These are phyloP conservation scores for Agrochola lychnidis DNA, from an alignment of 2,888 invertebrate species.

Conservation along the genomic window DNA sequence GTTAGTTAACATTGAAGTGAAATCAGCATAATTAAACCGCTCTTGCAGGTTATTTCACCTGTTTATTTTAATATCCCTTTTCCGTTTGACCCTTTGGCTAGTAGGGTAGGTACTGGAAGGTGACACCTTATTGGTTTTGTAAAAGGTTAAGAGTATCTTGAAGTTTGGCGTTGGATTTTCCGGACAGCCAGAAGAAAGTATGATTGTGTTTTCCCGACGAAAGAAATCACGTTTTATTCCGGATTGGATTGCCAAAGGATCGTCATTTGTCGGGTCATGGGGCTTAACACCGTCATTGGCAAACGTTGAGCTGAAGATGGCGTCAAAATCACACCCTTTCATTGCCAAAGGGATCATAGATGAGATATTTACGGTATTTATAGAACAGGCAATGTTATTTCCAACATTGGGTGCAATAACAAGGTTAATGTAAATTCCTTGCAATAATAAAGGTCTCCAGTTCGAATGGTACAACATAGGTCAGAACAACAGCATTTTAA, in stretches of 20 bases:
- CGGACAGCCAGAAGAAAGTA: slow-evolving; percentile 28
- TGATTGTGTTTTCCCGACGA: slow-evolving; percentile 51
- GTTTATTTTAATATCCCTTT: slow-evolving; percentile 27
- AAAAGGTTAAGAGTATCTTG: slow-evolving; percentile 31
- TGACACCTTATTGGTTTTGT: slow-evolving; percentile 38
- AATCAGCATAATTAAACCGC: slow-evolving; percentile 54
- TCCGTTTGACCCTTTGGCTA: slow-evolving; percentile 14
- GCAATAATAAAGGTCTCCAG: slow-evolving; percentile 26
- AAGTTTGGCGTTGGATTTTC: slow-evolving; percentile 25
- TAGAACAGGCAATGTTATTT: neutral
- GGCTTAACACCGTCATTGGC: slow-evolving; percentile 30
- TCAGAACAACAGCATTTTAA: slow-evolving; percentile 49
- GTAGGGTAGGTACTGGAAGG: slow-evolving; percentile 5
- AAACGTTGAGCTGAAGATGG: slow-evolving; percentile 8
- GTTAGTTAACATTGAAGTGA: slow-evolving; percentile 27
- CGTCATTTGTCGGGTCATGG: slow-evolving; percentile 50
- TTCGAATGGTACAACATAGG: slow-evolving; percentile 13
- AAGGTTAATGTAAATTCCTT: slow-evolving; percentile 28
- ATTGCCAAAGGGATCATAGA: slow-evolving; percentile 14
- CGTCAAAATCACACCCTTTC: slow-evolving; percentile 11
- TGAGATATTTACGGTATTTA: slow-evolving; percentile 15
- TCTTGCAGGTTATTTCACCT: slow-evolving; percentile 30
- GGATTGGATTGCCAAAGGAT: slow-evolving; percentile 37
- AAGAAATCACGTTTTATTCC: slow-evolving; percentile 48
- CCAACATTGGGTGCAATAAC: slow-evolving; percentile 18